Base-by-base conservation (phyloP, 2,113 vertebrate genomes). In the Tupaia chinensis region DNA sequence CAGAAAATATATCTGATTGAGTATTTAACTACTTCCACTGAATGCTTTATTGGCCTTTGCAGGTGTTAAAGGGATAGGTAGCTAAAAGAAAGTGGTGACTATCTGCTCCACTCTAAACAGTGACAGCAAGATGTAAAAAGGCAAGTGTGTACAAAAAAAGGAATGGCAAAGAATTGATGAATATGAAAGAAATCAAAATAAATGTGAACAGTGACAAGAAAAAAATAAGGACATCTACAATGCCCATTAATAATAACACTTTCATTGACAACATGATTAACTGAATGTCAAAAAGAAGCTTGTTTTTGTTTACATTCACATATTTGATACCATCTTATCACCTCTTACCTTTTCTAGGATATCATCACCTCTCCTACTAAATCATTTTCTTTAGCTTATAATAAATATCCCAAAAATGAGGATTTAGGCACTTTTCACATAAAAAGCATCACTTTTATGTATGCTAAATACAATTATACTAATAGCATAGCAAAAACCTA, bases 1-100 rank as follows among this genome's bases (percentile, higher is more conserved):
- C 87, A 82, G 29, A 82, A 29, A 89, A 70, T 2, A 93, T 14
- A 93, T 77, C 17, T 86, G 22, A 95, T 53, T 76, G 25, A 95
- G n/a, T n/a, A 89, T 79, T 72, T 96, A 82, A 84, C 44, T 74
- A 94, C 27, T 91, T 93, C 44, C n/a, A 83, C n/a, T 70, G 34
- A 79, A 54, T 3, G 2, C 14, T 61, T 83, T 34, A 60, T 85
- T 87, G 8, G 68, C 23, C 95, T 94, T 84, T 53, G 58, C 17
- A 92, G 54, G 53, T 29, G 72, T 97, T 88, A 82, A 93, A 60
- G 12, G 27, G 94, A 44, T 12, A 69, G 9, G 20, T 60, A 95
- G 79, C 61, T 63, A 89, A 91, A 95, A 14, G 11, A 81, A 87
- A 93, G 91, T 54, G 80, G 13, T 68, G 56, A 87, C 34, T 80